Percentiles rank a stretch among this genome's conserved stretches.
Conservation (phyloP, 2,797 vertebrate species). For the Sardinella longiceps region DNA sequence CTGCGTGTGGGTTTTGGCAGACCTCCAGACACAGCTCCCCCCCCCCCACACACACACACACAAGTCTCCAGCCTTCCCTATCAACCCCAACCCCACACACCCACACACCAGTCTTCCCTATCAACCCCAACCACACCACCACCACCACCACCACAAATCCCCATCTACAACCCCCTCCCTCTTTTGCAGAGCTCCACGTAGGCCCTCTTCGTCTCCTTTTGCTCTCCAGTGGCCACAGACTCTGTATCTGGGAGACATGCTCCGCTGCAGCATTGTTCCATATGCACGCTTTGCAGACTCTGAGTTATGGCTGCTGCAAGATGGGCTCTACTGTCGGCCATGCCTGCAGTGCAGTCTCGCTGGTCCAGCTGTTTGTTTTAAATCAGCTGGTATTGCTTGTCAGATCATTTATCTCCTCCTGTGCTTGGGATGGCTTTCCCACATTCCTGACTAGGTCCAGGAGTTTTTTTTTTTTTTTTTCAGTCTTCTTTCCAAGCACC, state of each 20-base stretch:
- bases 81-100: background rate
- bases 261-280: background rate
- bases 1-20: conserved; percentile 58
- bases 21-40: conserved; percentile 50
- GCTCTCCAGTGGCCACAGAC: background rate
- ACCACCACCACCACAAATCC: no score
- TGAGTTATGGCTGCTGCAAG: conserved; percentile 57
- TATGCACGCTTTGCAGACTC: conserved; percentile 40
- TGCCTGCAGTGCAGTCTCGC: conserved; percentile 25
- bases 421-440: conserved; percentile 58
- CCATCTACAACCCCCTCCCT: no score
- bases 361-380: conserved; percentile 72
- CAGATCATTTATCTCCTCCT: conserved; percentile 62
- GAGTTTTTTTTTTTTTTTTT: conserved; percentile 50
- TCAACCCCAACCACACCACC: no score
- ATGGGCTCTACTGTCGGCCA: conserved; percentile 56
- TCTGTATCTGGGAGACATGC: background rate
- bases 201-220: background rate
- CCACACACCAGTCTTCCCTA: background rate
- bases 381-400: conserved; percentile 61
- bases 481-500: conserved; percentile 30
- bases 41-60: background rate
- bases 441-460: conserved; percentile 58
- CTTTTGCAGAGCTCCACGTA: background rate
- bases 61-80: background rate